phyloP scores from a whole-genome alignment of 2,113 vertebrate genomes.

The Silurus meridionalis region DNA sequence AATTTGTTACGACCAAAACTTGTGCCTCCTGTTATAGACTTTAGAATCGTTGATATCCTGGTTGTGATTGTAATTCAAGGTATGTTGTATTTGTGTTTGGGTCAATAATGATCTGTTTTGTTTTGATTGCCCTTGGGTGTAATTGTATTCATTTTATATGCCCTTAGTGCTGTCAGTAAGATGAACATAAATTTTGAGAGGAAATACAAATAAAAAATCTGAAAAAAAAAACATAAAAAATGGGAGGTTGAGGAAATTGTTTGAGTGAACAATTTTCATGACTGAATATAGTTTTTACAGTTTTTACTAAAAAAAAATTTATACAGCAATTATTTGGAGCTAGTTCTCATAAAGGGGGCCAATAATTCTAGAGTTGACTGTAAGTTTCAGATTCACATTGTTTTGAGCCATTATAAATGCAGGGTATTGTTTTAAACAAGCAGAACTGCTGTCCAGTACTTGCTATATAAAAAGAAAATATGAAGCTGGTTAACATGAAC shows the following conservation, averaged over 20 bases:
- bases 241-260: not conserved
- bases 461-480: not conserved
- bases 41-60: not conserved
- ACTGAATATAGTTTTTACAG: too few relatives aligned
- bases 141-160: not conserved
- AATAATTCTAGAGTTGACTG: not conserved
- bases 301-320: too few relatives aligned
- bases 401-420: not conserved
- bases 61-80: not conserved
- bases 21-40: not conserved
- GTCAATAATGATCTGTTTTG: not conserved
- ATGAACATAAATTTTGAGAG: not conserved
- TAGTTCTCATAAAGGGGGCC: not conserved
- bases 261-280: not conserved
- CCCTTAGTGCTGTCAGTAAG: not conserved
- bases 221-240: not conserved
- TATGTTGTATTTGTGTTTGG: not conserved
- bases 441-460: not conserved
- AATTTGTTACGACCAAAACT: too few relatives aligned
- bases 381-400: not conserved
- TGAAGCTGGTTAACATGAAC: constrained; percentile 55
- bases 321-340: not conserved
- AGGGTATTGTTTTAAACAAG: not conserved
- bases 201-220: not conserved
- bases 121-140: not conserved